Conservation (phyloP, 2,113 vertebrate genomes). For the Morone chrysops region DNA sequence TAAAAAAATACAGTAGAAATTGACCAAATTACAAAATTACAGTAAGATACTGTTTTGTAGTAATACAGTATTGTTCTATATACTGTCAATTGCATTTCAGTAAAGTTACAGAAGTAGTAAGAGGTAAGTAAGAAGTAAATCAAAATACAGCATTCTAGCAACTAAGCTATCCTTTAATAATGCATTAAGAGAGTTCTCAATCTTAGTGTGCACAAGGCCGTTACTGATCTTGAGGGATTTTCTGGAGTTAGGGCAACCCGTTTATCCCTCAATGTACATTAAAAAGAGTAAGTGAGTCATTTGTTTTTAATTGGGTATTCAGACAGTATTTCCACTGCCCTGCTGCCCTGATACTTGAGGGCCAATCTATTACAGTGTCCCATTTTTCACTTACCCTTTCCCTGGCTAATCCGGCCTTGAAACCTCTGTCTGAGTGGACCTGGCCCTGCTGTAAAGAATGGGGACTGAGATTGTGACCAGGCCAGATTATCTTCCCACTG, state of each 20-base stretch:
- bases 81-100: too few species aligned
- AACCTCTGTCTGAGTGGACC: conserved; percentile 49
- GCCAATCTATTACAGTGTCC: conserved; percentile 2
- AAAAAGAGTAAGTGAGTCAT: background rate
- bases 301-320: background rate
- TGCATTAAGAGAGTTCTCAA: background rate
- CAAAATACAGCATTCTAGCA: too few species aligned
- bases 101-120: too few species aligned
- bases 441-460: conserved; percentile 26
- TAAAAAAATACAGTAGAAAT: too few species aligned
- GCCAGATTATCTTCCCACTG: conserved; percentile 48
- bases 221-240: background rate
- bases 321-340: background rate
- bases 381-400: conserved; percentile 67
- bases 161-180: background rate
- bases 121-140: too few species aligned
- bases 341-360: background rate
- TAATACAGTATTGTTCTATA: too few species aligned
- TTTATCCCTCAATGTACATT: background rate
- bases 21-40: too few species aligned
- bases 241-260: background rate
- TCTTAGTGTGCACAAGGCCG: too few species aligned
- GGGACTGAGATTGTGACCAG: conserved; percentile 26
- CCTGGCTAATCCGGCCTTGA: conserved; percentile 67
- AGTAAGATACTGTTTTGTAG: too few species aligned